A percentile compares a stretch with the other conserved stretches of the same genome.
phyloP scores from a whole-genome alignment of 2,113 vertebrate species.

The Mungos mungo region DNA sequence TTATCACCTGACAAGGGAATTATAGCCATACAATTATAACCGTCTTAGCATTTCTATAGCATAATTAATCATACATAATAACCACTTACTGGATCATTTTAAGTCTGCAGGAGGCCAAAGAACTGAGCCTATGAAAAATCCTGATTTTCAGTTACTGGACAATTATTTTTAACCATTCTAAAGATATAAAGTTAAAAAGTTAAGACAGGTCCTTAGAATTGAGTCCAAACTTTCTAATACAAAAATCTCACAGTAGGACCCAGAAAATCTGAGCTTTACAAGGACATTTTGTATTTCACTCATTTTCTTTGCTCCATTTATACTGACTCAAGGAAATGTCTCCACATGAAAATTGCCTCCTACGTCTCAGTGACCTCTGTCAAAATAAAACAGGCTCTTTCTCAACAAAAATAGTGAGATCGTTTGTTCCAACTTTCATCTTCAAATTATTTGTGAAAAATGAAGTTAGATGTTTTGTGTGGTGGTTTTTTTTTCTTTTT shows the following conservation, averaged over 20 bases:
- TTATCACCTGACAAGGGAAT: constrained; percentile 93
- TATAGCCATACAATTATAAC: constrained; percentile 81
- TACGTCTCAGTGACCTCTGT: not conserved
- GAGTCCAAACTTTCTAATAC: not conserved
- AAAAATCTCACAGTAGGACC: not conserved
- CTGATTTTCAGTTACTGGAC: constrained; percentile 67
- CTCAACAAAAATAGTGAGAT: not conserved
- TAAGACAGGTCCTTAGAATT: constrained; percentile 46
- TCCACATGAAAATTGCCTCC: not conserved
- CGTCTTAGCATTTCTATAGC: constrained; percentile 65
- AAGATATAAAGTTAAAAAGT: constrained; percentile 60
- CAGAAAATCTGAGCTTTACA: not conserved
- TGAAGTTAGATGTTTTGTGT: not conserved
- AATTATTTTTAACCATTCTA: constrained; percentile 66
- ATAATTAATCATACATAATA: constrained; percentile 81
- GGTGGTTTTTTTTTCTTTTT: not conserved
- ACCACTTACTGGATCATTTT: constrained; percentile 78
- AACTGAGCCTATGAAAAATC: constrained; percentile 69
- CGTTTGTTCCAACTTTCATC: not conserved
- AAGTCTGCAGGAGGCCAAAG: constrained; percentile 68
- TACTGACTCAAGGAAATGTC: not conserved
- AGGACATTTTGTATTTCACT: not conserved
- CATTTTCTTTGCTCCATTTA: not conserved
- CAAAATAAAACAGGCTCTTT: constrained; percentile 41
- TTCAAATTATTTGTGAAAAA: constrained; percentile 46